phyloP scores from a whole-genome alignment of 2,797 vertebrate species.

The Cygnus olor region DNA sequence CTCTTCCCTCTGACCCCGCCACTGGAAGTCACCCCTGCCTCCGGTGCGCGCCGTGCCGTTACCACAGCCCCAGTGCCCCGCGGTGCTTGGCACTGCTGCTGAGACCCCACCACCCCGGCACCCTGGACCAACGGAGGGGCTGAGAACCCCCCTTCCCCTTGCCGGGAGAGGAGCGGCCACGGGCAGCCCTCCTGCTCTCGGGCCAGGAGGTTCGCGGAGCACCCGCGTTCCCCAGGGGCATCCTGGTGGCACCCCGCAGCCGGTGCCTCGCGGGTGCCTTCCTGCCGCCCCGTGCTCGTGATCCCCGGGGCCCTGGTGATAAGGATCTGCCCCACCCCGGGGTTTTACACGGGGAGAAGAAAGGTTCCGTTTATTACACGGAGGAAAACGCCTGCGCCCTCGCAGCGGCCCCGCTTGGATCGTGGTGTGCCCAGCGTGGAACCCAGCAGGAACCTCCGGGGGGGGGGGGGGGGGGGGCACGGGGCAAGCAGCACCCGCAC shows the following conservation, averaged over 20 bases:
- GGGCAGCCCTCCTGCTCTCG: not conserved
- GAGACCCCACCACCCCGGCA: accelerated
- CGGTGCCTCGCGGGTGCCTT: too few species aligned
- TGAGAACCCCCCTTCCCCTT: accelerated
- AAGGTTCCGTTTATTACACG: accelerated
- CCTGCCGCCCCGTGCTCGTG: too few species aligned
- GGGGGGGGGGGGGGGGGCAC: not conserved
- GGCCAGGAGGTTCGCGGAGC: not conserved
- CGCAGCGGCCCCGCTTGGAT: accelerated
- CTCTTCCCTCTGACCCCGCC: slow-evolving; percentile 22
- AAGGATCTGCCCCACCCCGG: accelerated
- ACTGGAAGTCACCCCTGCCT: slow-evolving; percentile 52
- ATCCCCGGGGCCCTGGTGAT: not conserved
- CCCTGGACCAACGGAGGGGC: not conserved
- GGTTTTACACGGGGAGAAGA: not conserved
- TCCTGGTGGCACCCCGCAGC: too few species aligned
- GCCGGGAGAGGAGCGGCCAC: accelerated
- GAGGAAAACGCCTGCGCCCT: not conserved
- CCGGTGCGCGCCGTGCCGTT: not conserved
- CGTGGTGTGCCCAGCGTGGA: accelerated
- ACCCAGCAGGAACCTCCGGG: too few species aligned
- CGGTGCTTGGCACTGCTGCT: accelerated
- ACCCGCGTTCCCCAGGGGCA: not conserved
- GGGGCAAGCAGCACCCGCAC: not conserved
- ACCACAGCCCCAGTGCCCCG: not conserved